Evolutionary conservation across 2,888 invertebrate genomes (phyloP), one percentile per base, ranked within the genome.

Genomic region (Stramonita haemastoma): DNA sequence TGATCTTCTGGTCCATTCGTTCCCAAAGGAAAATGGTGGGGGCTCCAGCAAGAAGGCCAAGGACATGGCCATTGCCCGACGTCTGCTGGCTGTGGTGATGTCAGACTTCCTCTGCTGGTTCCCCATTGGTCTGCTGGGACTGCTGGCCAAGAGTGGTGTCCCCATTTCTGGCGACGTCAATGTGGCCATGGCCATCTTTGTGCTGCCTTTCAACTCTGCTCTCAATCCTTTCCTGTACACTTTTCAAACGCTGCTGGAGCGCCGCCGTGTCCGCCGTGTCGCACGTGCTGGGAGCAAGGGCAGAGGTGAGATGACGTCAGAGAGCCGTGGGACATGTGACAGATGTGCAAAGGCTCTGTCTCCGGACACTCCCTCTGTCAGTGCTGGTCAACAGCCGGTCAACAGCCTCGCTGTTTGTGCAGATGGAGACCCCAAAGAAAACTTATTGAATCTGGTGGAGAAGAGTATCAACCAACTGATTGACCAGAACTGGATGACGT

Each of bases 1-100:
- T 94, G 77, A 95, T 96, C 92, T 96, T 95, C 90, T 91, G 92
- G 46, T 93, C 93, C 0, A 93, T 93, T 2, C 81, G 81, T 29
- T 83, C 81, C 46, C 90, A 56, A 29, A 85, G 56, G 56, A 88
- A 86, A n/a, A 79, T 81, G 29, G 36, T 66, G 60, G 34, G 34
- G 17, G 32, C 77, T 29, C n/a, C 77, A 87, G 17, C 56, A 77
- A 56, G 34, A 36, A 22, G 29, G 29, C 77, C 46, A 87, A 56
- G 70, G 87, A 87, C 77, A 87, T 73, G 56, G 60, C 77, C 22
- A 66, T 87, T 29, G 87, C 87, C 29, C 32, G 87, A 77, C 87
- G 87, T 13, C 56, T 87, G 56, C 19, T 87, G 32, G 46, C 56
- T 19, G 87, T 87, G 8, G 87, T 56, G n/a, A 29, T 87, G 46